These are phyloP conservation scores for Trichogramma dendrolimi DNA, from an alignment of 2,888 invertebrate genomes.

Conservation along the genomic window DNA sequence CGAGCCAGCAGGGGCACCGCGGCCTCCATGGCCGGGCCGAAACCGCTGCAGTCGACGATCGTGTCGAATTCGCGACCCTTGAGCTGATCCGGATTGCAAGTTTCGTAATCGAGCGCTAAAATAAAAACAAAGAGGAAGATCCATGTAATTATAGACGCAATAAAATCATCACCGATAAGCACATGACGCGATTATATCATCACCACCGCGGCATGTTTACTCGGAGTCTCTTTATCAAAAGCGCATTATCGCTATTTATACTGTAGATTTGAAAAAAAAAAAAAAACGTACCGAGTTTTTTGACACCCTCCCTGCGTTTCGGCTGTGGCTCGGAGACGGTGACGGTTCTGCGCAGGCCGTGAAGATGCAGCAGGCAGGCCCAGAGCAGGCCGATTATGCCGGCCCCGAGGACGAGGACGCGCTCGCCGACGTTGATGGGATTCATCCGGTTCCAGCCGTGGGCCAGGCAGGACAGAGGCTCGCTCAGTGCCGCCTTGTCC, in stretches of 20 bases:
- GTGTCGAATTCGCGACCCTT: conserved; percentile 60
- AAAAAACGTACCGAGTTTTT: conserved; percentile 39
- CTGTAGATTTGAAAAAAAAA: not conserved
- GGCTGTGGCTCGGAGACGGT: conserved; percentile 66
- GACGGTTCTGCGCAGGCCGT: conserved; percentile 64
- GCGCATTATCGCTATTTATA: no score
- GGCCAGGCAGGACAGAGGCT: conserved; percentile 67
- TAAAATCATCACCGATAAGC: no score
- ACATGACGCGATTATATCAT: no score
- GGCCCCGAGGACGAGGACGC: conserved; percentile 65
- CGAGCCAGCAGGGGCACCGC: conserved; percentile 57
- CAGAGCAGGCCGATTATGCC: conserved; percentile 71
- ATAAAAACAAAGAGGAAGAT: conserved; percentile 25
- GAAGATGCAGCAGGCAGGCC: conserved; percentile 63
- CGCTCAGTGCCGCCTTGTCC: conserved; percentile 60
- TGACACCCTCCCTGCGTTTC: conserved; percentile 40
- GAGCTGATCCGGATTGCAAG: conserved; percentile 58
- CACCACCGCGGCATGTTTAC: no score
- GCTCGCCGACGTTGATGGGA: conserved; percentile 60
- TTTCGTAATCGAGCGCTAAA: conserved; percentile 61
- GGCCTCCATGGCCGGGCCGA: conserved; percentile 65
- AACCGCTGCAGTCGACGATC: conserved; percentile 71
- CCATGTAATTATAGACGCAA: not conserved
- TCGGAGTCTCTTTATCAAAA: no score
- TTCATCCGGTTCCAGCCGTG: conserved; percentile 66